Evolutionary conservation across 2,888 invertebrate genomes (phyloP), one percentile per base, ranked within the genome.

Genomic region (Pantelozetes paolii): DNA sequence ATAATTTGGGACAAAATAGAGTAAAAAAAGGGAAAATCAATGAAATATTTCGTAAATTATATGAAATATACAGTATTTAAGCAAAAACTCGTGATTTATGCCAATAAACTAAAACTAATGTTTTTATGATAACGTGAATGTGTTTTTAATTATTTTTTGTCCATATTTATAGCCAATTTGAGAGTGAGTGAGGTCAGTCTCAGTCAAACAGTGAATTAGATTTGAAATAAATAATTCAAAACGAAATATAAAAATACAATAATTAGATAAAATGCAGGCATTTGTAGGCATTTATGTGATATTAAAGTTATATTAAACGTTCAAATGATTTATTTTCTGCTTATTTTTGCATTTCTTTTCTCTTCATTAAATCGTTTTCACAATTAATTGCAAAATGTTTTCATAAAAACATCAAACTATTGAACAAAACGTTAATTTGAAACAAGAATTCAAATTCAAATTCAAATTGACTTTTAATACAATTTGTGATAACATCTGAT

Each of bases 161-260:
- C n/a, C 18, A 32, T 62, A 32, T 59, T 20, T 36, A 64, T 64
- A 32, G 36, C 20, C 32, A 20, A 13, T 18, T 26, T 54, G 30
- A 62, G 36, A 36, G 30, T 64, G 36, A 36, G 62, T 64, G 36
- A 36, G 62, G 62, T 64, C 62, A 64, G 32, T 36, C 57, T 36
- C 32, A 64, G 62, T 64, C 36, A 64, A 36, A 32, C 36, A 64
- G 30, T 64, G 32, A 36, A 64, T 36, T 36, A 3, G 18, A 32
- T 36, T 36, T 36, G 11, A n/a, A 64, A 64, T 64, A 36, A 64
- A 64, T 64, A 64, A 64, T 64, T 64, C 62, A 64, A n/a, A 20
- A 15, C 6, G 15, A 45, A 36, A 6, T 45, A 28, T 23, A 2
- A 15, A 48, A 28, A 28, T 57, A 26, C 20, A 13, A 54, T 54